Evolutionary conservation across 2,888 invertebrate genomes (phyloP), one percentile per base, ranked within the genome.

Genomic region (Ellobium chinense): DNA sequence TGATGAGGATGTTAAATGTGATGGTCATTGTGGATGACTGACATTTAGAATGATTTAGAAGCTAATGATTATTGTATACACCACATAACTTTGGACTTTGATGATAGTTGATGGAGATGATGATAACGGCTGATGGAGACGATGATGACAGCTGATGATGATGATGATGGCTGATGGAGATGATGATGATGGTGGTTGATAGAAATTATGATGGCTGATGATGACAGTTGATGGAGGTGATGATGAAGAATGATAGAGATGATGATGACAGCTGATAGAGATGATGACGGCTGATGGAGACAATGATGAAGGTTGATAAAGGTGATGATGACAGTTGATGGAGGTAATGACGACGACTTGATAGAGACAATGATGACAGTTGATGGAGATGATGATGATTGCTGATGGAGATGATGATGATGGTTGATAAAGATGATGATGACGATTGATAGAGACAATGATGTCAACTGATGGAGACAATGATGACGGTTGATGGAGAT

Each of bases 321-420:
- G 29, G 29, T 62, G 62, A 62, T 62, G 62, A 62, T 62, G 62
- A 62, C 12, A n/a, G 62, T 5, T 24, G 62, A 62, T 62, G 62
- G 29, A 27, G 62, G 29, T 62, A 27, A 29, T 62, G 29, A 62
- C 29, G 62, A 62, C 24, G 21, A 58, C 18, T 58, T 4, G n/a
- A n/a, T 18, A 58, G 18, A 24, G 24, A 58, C 24, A 24, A 18
- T 58, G 58, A 58, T 58, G 58, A 58, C 18, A n/a, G 58, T 4
- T 62, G 18, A 29, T 62, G 62, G 27, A 5, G 62, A 62, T 62
- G 62, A 27, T 62, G 62, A 29, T 62, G 62, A 62, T 27, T 58
- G 62, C 3, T 62, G 62, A 62, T 62, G 29, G 29, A 9, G 62
- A 62, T 62, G 62, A 62, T 62, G 18, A 62, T 27, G 62, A 62